Evolutionary conservation across 2,113 vertebrate genomes (phyloP).

Genomic region (Tragulus kanchil): DNA sequence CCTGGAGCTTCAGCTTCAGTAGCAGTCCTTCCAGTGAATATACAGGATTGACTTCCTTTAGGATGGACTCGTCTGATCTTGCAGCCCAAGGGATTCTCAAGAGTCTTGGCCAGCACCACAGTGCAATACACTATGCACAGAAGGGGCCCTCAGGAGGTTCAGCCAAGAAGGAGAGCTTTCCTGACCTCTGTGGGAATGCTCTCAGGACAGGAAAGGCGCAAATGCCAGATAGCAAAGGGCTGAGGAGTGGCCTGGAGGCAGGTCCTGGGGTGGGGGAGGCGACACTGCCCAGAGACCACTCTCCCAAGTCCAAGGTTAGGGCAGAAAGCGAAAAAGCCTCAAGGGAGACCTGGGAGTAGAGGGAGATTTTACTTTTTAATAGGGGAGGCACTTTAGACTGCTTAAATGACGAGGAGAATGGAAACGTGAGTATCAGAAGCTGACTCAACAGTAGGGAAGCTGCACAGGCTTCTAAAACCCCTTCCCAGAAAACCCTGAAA

Average conservation of each 20-base stretch:
- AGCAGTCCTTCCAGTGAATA: background rate
- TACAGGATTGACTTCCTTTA: background rate
- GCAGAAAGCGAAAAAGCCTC: background rate
- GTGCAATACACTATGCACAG: background rate
- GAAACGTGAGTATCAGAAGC: background rate
- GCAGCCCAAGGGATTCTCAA: background rate
- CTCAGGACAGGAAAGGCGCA: background rate
- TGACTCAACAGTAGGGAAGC: background rate
- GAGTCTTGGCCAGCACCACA: background rate
- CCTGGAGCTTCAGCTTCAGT: background rate
- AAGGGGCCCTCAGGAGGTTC: too few relatives aligned
- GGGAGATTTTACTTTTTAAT: background rate
- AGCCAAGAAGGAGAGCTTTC: too few relatives aligned
- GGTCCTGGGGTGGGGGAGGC: fast-evolving
- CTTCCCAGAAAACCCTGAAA: background rate
- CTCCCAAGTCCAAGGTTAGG: background rate
- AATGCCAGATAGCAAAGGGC: background rate
- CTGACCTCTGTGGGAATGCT: fast-evolving
- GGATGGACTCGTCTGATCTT: background rate
- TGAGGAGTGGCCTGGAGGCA: background rate
- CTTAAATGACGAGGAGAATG: background rate
- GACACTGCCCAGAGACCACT: background rate
- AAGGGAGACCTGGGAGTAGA: background rate
- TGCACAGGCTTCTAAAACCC: background rate
- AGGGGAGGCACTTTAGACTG: background rate